Base-by-base conservation (phyloP, 2,888 invertebrate genomes). In the Drosophila algonquin region DNA sequence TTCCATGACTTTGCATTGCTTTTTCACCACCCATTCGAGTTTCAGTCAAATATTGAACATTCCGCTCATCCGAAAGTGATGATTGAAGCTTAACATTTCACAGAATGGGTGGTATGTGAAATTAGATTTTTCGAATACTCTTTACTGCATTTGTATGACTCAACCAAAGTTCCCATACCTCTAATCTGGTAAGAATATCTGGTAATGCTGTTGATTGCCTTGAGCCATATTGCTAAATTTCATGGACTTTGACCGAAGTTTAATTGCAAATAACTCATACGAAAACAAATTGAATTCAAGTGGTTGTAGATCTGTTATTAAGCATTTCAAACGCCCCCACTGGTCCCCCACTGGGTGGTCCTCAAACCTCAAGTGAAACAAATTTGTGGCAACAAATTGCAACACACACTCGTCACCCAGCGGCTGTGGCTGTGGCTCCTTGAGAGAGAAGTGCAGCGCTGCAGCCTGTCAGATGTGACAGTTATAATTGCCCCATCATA, bases 401-500 rank as follows among this genome's bases (percentile, higher is more conserved):
- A 4, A 56, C 48, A 55, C 44, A 55, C 30, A 54, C 53, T 40
- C 40, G 40, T 46, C 14, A 32, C 32, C 55, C 18, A 18, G 18
- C 18, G 18, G 18, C 18, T 18, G 18, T 18, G 44, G 30, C 65
- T 46, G 18, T 35, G 32, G 40, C 78, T 40, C 6, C 40, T 40
- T 14, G 40, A 40, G 21, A 3, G 21, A 21, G 40, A 40, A 40
- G 7, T 14, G 14, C 44, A 65, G 54, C 65, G 18, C 18, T 18
- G 18, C 18, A 1, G 18, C 18, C 89, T 85, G 85, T 86, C 89
- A 81, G 54, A 89, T 62, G 65, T 81, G 85, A 86, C 89, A 86
- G 89, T 74, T 75, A 76, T 86, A 86, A 89, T 86, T 86, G 87
- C 80, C 55, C 78, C 89, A 74, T 86, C 89, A 89, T 89, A 86